Conservation (phyloP, 2,797 vertebrate species). For the Ataeniobius toweri region DNA sequence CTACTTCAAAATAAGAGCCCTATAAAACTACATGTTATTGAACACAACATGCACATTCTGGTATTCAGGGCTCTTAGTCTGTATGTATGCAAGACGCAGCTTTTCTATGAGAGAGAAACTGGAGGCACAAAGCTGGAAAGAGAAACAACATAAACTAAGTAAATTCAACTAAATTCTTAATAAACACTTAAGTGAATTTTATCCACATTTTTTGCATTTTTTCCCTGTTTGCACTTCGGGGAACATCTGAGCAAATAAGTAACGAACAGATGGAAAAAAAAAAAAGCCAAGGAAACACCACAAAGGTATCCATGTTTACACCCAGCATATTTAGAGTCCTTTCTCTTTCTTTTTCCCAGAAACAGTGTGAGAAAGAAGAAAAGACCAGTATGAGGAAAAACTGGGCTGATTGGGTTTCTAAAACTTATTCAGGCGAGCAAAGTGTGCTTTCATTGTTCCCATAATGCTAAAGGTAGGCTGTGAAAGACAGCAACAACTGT, state of each 20-base stretch:
- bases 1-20: background rate
- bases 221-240: background rate
- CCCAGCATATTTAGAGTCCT: constrained; percentile 43
- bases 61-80: background rate
- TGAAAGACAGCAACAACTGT: constrained; percentile 73
- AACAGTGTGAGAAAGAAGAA: constrained; percentile 54
- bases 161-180: background rate
- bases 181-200: background rate
- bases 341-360: constrained; percentile 14
- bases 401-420: constrained; percentile 79
- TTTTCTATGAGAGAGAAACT: background rate
- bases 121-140: background rate
- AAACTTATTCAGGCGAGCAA: constrained; percentile 72
- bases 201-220: background rate
- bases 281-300: background rate
- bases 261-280: background rate
- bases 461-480: constrained; percentile 47
- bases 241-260: background rate
- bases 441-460: constrained; percentile 74
- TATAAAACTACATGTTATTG: background rate
- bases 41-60: background rate
- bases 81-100: background rate
- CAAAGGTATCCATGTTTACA: constrained; percentile 59
- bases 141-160: background rate
- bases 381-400: constrained; percentile 57